Percentiles rank a stretch among this genome's conserved stretches.
These are phyloP conservation scores for Camptogramma bilineatum DNA, from an alignment of 2,888 invertebrate genomes.

Conservation along the genomic window DNA sequence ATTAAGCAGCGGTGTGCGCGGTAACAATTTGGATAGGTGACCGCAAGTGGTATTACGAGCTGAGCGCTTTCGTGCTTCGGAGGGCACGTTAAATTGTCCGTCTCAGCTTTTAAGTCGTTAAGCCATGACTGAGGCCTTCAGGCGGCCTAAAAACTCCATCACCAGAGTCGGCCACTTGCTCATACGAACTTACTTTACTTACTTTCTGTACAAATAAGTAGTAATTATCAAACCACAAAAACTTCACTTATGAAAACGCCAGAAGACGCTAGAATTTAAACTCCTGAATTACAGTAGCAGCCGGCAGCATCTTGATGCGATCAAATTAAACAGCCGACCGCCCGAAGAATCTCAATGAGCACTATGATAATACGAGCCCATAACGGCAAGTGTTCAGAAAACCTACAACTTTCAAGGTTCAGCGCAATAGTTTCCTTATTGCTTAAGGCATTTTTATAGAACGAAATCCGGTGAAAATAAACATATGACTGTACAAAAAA, in stretches of 20 bases:
- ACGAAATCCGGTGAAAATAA: not conserved
- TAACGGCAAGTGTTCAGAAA: conserved; percentile 7
- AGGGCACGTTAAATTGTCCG: no score
- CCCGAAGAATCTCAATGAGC: conserved; percentile 19
- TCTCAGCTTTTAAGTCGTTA: no score
- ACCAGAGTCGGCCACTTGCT: no score
- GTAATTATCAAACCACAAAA: not conserved
- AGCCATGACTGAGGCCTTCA: no score
- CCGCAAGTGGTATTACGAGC: no score
- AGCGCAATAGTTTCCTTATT: conserved; percentile 14
- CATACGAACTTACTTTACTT: no score
- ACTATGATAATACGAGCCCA: conserved; percentile 12
- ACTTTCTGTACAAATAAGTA: no score
- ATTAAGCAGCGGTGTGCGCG: no score
- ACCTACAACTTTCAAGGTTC: conserved; percentile 4
- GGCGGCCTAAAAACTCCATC: no score
- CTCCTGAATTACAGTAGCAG: not conserved
- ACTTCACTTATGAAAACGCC: not conserved
- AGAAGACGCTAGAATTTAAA: conserved; percentile 1
- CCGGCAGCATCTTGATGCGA: conserved; percentile 9
- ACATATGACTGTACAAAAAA: no score
- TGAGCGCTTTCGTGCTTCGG: no score
- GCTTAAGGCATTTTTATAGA: not conserved
- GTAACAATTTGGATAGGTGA: no score
- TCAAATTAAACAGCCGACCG: conserved; percentile 21